Evolutionary conservation across 2,797 vertebrate genomes (phyloP).

Genomic region (Macropodus opercularis): DNA sequence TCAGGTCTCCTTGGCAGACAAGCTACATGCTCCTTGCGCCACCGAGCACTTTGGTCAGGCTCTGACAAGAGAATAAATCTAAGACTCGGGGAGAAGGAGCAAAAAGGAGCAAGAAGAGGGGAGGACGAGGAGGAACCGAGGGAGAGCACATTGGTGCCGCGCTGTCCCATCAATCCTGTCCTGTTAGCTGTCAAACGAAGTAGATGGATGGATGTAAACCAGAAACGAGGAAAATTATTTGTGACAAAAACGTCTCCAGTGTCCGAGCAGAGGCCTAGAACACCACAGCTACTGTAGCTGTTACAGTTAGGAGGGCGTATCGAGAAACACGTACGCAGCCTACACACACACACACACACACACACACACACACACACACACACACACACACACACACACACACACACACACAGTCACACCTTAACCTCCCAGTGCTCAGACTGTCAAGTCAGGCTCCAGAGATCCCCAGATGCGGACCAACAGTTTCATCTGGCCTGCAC

Average conservation of each 20-base stretch:
- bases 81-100: constrained; percentile 15
- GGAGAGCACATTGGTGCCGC: constrained; percentile 51
- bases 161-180: constrained; percentile 65
- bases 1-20: constrained; percentile 53
- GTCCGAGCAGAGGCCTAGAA: constrained; percentile 29
- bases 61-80: constrained; percentile 79
- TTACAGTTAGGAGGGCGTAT: constrained; percentile 59
- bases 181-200: constrained; percentile 63
- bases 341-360: constrained; percentile 32
- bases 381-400: constrained; percentile 44
- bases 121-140: constrained; percentile 36
- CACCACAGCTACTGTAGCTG: constrained; percentile 21
- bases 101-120: too few species aligned
- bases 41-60: constrained; percentile 61
- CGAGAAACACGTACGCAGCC: constrained; percentile 42
- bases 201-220: constrained; percentile 28
- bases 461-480: constrained; percentile 59
- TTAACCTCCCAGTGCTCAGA: constrained; percentile 50
- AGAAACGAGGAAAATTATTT: constrained; percentile 32
- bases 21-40: constrained; percentile 61
- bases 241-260: constrained; percentile 65
- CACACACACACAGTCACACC: constrained; percentile 38
- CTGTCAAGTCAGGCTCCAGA: constrained; percentile 67
- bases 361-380: constrained; percentile 52
- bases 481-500: constrained; percentile 63